Base-by-base conservation (phyloP, 2,797 vertebrate genomes). In the Chelonia mydas region DNA sequence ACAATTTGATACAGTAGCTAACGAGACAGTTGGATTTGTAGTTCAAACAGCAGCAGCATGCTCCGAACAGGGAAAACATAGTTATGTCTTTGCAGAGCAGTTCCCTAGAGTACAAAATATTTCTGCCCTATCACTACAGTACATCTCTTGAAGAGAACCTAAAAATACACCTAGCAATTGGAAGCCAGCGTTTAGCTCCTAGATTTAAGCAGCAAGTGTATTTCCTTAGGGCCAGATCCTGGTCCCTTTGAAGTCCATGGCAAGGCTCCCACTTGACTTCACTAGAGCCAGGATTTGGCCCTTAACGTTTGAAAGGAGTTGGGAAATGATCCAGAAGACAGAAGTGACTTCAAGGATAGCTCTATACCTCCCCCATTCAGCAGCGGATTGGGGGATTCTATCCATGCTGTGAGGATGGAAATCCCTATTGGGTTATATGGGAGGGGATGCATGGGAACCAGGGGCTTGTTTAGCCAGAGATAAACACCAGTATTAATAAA, bases 221-320 rank as follows among this genome's bases (percentile, higher is more conserved):
- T 94, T 97, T 97, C 93, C 89, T 88, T 77, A 83, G 85, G 83
- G 92, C 83, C 95, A 91, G 94, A 94, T 83, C 65, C 65, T 78
- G 51, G 53, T 92, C 76, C 10, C 25, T 97, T 97, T 97, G 96
- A 97, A 96, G 95, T 90, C 84, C 47, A 81, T 95, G 96, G 89
- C 94, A 95, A 89, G 57, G 76, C 45, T 96, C 92, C 95, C 81
- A 31, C 51, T 95, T 89, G 83, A 77, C 13, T 93, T 91, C 1
- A 10, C 55, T 87, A 31, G 78, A 94, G 68, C 28, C 61, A 37
- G 84, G 55, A 83, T 89, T 86, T 95, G 88, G 83, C 84, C 88
- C 86, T 93, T 84, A 65, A n/a, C 89, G 1, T 90, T 95, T 78
- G 33, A 6, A 19, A 55, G 84, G 13, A 90, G 81, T 84, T 95